Conservation (phyloP, 2,113 vertebrate species). For the Pluvialis apricaria region DNA sequence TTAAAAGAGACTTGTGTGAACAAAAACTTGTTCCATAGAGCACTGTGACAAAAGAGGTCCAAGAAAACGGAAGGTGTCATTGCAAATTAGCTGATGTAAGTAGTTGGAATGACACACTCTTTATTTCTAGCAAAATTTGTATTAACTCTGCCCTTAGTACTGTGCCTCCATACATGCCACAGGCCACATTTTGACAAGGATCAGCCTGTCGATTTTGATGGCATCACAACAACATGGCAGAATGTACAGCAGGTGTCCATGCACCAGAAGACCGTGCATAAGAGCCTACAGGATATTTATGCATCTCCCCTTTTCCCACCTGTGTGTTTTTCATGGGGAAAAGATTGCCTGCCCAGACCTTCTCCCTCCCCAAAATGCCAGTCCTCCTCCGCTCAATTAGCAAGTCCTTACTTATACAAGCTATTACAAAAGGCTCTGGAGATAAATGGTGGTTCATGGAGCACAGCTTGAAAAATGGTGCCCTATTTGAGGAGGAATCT, state of each 20-base stretch:
- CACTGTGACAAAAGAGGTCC: slow-evolving; percentile 73
- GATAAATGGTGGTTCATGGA: not conserved
- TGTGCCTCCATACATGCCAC: slow-evolving; percentile 66
- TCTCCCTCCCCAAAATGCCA: not conserved
- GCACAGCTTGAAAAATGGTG: not conserved
- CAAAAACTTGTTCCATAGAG: slow-evolving; percentile 71
- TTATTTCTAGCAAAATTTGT: slow-evolving; percentile 61
- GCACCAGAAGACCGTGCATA: not conserved
- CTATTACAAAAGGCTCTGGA: slow-evolving; percentile 1
- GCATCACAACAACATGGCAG: not conserved
- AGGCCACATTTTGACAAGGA: slow-evolving; percentile 51
- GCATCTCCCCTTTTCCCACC: not conserved
- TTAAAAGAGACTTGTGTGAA: slow-evolving; percentile 71
- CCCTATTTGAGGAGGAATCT: not conserved
- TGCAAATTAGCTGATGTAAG: slow-evolving; percentile 62
- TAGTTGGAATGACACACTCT: slow-evolving; percentile 68
- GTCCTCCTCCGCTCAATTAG: not conserved
- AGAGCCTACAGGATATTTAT: not conserved
- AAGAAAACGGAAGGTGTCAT: slow-evolving; percentile 66
- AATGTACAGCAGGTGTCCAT: not conserved
- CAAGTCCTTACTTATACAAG: not conserved
- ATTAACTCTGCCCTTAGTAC: slow-evolving; percentile 58
- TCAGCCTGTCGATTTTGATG: slow-evolving; percentile 43
- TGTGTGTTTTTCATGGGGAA: not conserved
- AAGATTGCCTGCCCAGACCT: not conserved